A percentile compares a stretch with the other conserved stretches of the same genome.
These are phyloP conservation scores for Lepetodrilus schrolli DNA, from an alignment of 2,888 invertebrate genomes.

Conservation along the genomic window DNA sequence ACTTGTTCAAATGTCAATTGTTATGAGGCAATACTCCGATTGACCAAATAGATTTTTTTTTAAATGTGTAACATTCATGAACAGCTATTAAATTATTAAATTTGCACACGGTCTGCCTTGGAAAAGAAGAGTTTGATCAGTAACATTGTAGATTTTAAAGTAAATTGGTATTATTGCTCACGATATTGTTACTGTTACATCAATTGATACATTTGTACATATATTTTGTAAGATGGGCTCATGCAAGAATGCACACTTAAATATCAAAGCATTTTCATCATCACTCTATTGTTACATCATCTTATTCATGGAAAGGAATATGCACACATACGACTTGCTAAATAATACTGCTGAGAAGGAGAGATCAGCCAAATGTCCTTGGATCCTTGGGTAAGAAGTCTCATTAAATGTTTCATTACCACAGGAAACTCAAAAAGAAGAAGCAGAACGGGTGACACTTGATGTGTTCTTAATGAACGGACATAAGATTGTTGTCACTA, in stretches of 20 bases:
- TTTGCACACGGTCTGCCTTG: too few species aligned
- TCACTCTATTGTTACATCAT: not conserved
- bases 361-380: too few species aligned
- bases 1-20: conserved; percentile 29
- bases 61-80: not conserved
- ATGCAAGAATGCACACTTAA: not conserved
- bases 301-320: not conserved
- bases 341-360: too few species aligned
- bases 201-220: not conserved
- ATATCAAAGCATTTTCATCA: not conserved
- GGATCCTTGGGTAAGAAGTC: too few species aligned
- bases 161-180: too few species aligned
- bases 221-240: not conserved
- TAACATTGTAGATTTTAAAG: too few species aligned
- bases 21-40: too few species aligned
- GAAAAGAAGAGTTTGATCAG: too few species aligned
- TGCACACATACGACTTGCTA: not conserved
- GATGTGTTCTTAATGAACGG: conserved; percentile 91
- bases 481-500: conserved; percentile 86
- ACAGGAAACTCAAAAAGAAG: conserved; percentile 81
- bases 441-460: conserved; percentile 81
- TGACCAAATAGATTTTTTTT: not conserved
- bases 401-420: conserved; percentile 28
- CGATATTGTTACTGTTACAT: too few species aligned
- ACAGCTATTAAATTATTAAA: too few species aligned